Evolutionary conservation across 2,888 invertebrate genomes (phyloP).

Genomic region (Leptinotarsa juncta): DNA sequence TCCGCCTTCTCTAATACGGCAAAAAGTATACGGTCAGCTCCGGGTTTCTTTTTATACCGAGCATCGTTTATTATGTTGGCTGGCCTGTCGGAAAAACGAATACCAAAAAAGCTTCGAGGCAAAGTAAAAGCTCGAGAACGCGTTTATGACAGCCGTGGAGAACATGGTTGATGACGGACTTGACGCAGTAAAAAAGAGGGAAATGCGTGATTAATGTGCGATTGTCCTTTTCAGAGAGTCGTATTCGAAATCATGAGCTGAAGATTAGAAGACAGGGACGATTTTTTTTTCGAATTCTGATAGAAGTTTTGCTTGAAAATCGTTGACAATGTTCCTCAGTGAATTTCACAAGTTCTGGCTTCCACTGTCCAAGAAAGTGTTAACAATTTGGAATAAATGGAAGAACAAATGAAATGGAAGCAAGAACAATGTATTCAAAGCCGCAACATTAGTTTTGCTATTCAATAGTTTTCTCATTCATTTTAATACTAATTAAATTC

Average conservation of each 20-base stretch:
- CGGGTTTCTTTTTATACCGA: conserved; percentile 32
- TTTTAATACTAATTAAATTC: too few relatives aligned
- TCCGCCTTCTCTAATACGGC: conserved; percentile 37
- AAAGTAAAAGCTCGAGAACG: conserved; percentile 39
- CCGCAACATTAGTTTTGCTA: too few relatives aligned
- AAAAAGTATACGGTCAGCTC: conserved; percentile 44
- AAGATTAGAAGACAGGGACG: background rate
- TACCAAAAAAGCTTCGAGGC: conserved; percentile 35
- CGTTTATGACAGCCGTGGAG: conserved; percentile 43
- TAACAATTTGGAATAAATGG: too few relatives aligned
- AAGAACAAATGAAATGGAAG: too few relatives aligned
- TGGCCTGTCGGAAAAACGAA: conserved; percentile 40
- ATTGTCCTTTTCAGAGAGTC: conserved; percentile 22
- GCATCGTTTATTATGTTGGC: conserved; percentile 44
- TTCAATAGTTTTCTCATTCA: too few relatives aligned
- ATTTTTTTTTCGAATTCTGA: background rate
- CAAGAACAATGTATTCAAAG: too few relatives aligned
- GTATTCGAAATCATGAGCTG: background rate
- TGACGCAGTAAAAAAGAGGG: conserved; percentile 21
- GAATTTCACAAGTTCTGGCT: too few relatives aligned
- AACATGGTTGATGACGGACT: conserved; percentile 40
- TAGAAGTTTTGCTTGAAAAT: too few relatives aligned
- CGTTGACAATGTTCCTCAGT: too few relatives aligned
- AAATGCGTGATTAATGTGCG: conserved; percentile 34
- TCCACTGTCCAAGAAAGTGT: too few relatives aligned